phyloP scores from a whole-genome alignment of 1,140 invertebrate species.

The Meteorus sp. region DNA sequence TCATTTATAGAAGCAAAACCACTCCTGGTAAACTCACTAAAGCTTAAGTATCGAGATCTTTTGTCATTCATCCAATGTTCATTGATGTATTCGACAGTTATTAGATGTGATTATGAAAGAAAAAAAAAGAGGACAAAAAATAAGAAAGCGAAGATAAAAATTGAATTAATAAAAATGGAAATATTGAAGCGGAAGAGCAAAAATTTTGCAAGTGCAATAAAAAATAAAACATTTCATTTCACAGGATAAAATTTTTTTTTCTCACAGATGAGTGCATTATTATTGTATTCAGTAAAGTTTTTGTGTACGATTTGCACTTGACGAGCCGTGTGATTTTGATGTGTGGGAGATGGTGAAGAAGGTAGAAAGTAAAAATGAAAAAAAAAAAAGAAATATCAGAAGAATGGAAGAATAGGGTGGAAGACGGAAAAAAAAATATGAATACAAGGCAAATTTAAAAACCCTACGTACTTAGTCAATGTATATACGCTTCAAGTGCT shows the following conservation, averaged over 20 bases:
- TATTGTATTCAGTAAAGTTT: not conserved
- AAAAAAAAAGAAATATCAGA: not conserved
- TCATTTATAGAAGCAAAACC: no score
- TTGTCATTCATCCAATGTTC: not conserved
- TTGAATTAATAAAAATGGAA: no score
- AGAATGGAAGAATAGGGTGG: no score
- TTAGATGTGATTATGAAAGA: not conserved
- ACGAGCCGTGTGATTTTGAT: constrained; percentile 4
- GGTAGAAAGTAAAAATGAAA: not conserved
- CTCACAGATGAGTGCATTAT: not conserved
- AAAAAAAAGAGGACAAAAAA: not conserved
- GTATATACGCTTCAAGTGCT: constrained; percentile 4
- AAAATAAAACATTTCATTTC: no score
- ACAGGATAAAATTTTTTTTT: not conserved
- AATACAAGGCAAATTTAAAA: constrained; percentile 18
- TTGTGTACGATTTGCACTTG: not conserved
- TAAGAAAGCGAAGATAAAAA: not conserved
- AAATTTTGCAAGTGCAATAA: no score
- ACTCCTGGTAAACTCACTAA: not conserved
- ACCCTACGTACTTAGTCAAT: constrained; percentile 17
- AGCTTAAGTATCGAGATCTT: not conserved
- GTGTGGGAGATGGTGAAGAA: no score
- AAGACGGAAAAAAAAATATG: not conserved
- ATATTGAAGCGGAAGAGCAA: no score
- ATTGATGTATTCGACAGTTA: not conserved